Evolutionary conservation across 2,113 vertebrate species (phyloP), one percentile per base, ranked within the genome.

Genomic region (Sclerurus mexicanus): DNA sequence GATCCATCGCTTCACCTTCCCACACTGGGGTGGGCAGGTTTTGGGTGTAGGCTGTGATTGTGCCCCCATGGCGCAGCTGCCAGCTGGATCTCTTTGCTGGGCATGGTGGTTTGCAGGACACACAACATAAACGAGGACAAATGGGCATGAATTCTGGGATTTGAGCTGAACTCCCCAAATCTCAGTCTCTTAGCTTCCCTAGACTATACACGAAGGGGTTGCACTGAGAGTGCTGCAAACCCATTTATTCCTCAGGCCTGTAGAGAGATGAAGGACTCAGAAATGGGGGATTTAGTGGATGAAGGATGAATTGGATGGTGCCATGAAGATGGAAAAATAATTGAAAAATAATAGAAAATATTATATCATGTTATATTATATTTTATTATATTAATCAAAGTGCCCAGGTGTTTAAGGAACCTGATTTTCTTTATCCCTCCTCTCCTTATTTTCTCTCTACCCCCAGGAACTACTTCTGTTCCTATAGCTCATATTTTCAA

Each of bases 401-500:
- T 37, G 22, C 9, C 79, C 35, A 67, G 20, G 59, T 83, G 75
- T 52, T 86, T 71, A 67, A 91, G 72, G 27, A 91, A 62, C 63
- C 20, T 10, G 7, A 14, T 64, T 84, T 21, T 76, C 53, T 75
- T 79, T 75, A 40, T 71, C 42, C 22, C 11, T 40, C 25, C 44
- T 81, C 66, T 86, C 16, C 12, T 80, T 42, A 74, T 80, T 73
- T 89, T n/a, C 47, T 89, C 40, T 30, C 39, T 71, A 78, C 12
- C 64, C 47, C 39, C 33, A 78, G 84, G 80, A 94, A 28, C 55
- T 89, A 39, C 24, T 60, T 81, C 14, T 49, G 35, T 31, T 95
- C 60, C 81, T 80, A 37, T 59, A 53, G 78, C n/a, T 76, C 85
- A 9, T 50, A 39, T 77, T 90, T 93, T 81, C 83, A 78, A 91